Conservation (phyloP, 2,797 vertebrate species). For the Sitta carolinensis region DNA sequence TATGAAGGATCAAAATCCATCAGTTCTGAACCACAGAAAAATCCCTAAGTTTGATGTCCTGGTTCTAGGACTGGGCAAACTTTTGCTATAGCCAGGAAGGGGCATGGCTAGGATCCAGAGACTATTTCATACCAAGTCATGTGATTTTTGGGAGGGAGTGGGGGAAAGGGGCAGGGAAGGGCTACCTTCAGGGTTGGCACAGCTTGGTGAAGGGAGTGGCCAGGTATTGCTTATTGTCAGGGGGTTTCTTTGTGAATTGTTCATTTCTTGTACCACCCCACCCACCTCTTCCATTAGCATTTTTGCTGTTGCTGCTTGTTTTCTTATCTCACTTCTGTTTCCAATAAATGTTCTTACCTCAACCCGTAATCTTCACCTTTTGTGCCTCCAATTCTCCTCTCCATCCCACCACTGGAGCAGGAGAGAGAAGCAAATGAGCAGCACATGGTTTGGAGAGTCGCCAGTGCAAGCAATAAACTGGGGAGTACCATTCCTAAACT, state of each 20-base stretch:
- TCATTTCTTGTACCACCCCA: background rate
- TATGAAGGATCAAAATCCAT: background rate
- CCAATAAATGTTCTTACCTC: background rate
- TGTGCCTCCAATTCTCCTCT: background rate
- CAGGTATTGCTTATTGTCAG: background rate
- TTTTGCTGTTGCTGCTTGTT: background rate
- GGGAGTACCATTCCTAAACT: background rate
- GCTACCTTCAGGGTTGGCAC: background rate
- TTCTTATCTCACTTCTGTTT: background rate
- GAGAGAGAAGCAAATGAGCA: background rate
- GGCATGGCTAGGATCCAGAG: background rate
- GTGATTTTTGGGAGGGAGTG: background rate
- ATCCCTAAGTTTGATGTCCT: background rate
- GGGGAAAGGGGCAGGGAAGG: background rate
- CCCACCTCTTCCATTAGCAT: accelerated
- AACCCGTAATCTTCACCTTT: background rate
- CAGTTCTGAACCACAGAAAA: background rate
- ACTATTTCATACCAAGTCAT: background rate
- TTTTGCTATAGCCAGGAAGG: background rate
- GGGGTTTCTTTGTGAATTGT: background rate
- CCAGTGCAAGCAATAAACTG: background rate
- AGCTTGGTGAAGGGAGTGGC: background rate
- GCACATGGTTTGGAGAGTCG: background rate
- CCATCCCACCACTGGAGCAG: background rate
- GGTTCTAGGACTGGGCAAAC: background rate